These are phyloP conservation scores for Crenuchus spilurus DNA, from an alignment of 2,797 vertebrate species.

Conservation along the genomic window DNA sequence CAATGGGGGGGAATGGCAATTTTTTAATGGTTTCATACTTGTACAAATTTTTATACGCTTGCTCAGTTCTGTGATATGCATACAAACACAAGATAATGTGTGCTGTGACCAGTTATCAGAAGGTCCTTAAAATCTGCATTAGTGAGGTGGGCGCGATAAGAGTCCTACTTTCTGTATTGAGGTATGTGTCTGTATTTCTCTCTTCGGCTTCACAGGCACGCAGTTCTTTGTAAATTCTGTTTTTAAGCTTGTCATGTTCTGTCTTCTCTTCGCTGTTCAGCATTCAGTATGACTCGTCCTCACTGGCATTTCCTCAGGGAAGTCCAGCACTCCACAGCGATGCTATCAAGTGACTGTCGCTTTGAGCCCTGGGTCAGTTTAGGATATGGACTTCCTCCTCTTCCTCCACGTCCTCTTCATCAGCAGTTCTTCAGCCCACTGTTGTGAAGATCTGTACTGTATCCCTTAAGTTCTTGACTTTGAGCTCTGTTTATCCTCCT, in stretches of 20 bases:
- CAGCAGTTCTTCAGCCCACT: neutral
- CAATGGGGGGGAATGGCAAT: too few species aligned
- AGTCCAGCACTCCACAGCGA: conserved; percentile 53
- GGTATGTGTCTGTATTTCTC: neutral
- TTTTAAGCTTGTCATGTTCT: neutral
- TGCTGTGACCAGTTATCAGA: too few species aligned
- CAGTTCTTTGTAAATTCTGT: neutral
- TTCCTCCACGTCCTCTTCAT: neutral
- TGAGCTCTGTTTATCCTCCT: neutral
- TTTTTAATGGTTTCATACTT: too few species aligned
- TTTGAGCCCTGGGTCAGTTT: conserved; percentile 29
- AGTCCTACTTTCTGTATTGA: neutral
- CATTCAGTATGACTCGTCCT: conserved; percentile 63
- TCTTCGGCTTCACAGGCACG: neutral
- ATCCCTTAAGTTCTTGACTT: neutral
- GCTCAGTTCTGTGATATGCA: too few species aligned
- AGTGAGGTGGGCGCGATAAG: too few species aligned
- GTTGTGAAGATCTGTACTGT: neutral
- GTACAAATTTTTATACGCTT: too few species aligned
- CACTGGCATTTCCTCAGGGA: conserved; percentile 74
- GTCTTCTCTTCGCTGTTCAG: neutral
- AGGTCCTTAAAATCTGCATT: too few species aligned
- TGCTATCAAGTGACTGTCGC: conserved; percentile 38
- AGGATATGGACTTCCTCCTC: conserved; percentile 29
- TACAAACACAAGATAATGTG: too few species aligned